Evolutionary conservation across 2,797 vertebrate genomes (phyloP).

Genomic region (Semaprochilodus insignis): DNA sequence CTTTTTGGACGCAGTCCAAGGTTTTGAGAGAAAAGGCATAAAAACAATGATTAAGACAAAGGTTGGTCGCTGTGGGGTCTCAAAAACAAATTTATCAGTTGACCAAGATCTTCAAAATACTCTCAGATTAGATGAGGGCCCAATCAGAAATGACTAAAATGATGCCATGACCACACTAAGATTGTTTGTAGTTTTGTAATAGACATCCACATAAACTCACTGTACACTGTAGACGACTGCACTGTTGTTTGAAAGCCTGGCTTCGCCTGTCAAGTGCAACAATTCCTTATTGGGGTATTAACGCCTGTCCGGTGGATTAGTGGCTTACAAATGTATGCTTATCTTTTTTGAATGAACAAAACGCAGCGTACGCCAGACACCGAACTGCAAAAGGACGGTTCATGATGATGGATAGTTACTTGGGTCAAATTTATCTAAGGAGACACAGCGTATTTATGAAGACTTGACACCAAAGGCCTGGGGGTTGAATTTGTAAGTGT

Average conservation of each 20-base stretch:
- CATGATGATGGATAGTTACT: constrained; percentile 20
- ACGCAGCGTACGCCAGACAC: neutral
- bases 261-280: neutral
- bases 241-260: constrained; percentile 5
- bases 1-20: constrained; percentile 1
- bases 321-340: neutral
- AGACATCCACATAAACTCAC: neutral
- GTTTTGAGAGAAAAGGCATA: neutral
- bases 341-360: neutral
- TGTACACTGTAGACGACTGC: neutral
- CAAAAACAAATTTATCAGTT: constrained; percentile 2
- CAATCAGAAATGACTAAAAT: neutral
- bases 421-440: constrained; percentile 9
- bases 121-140: neutral
- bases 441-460: constrained; percentile 50
- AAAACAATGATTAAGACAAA: constrained; percentile 15
- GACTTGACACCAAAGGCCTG: constrained; percentile 46
- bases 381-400: neutral
- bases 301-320: neutral
- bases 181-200: neutral
- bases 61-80: neutral
- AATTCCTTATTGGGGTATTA: neutral
- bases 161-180: neutral
- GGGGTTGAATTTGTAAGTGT: constrained; percentile 40
- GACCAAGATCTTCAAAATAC: neutral